Base-by-base conservation (phyloP, 2,797 vertebrate genomes). In the Sebastes taczanowskii region DNA sequence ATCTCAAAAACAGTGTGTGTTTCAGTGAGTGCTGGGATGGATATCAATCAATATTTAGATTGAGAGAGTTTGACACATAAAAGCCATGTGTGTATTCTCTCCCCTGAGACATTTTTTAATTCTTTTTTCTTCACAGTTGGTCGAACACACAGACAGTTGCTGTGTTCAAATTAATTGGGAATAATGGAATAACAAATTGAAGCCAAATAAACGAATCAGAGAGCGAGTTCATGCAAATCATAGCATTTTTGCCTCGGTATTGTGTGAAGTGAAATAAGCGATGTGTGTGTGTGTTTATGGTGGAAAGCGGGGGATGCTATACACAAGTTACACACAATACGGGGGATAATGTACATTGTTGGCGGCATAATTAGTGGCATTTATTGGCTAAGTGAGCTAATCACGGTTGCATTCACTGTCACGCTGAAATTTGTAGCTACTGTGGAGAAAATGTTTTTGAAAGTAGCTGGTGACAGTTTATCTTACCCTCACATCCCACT, bases 121-220 rank as follows among this genome's bases (percentile, higher is more conserved):
- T 32, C 49, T 77, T 85, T 85, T 74, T 80, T 87, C 85, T 89
- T 91, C 82, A 88, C 91, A 86, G 83, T 80, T 74, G 70, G 85
- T 59, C n/a, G 66, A 89, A 72, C 83, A 80, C 84, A 79, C 68
- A 90, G 82, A 87, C 78, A 87, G 83, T 80, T 67, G 77, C 79
- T 72, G 65, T 85, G 89, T 81, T 87, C 65, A 78, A 90, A 80
- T 88, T 88, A 89, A 90, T 89, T 88, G 72, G 84, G 91, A 90
- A 90, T 88, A 87, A 90, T 88, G 66, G 71, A 74, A 88, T 81
- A 88, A 89, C 88, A 89, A 89, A 92, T 88, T 88, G 86, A 81
- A 85, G 74, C 63, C 14, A 62, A 88, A 86, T 85, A 84, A 89
- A 86, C 80, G 74, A 78, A 83, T 85, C 78, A 88, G 70, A 75